These are phyloP conservation scores for Urosaurus nigricauda DNA, from an alignment of 2,797 vertebrate genomes.

Conservation along the genomic window DNA sequence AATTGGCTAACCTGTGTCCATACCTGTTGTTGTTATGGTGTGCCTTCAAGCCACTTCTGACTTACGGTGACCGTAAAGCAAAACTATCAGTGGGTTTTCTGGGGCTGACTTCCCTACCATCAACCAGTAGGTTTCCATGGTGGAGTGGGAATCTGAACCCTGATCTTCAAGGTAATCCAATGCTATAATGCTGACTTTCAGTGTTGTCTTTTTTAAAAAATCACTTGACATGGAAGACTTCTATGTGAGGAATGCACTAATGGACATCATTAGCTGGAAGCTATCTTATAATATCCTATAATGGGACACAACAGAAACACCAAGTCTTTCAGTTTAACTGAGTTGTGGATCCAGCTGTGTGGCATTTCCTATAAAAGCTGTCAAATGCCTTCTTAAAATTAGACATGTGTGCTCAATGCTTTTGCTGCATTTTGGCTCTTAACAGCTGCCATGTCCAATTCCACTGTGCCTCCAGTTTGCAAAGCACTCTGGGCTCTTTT, in stretches of 20 bases:
- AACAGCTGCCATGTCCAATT: slow-evolving; percentile 38
- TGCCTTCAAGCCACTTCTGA: too few species aligned
- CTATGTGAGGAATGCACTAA: background rate
- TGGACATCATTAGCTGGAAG: background rate
- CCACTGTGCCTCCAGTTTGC: slow-evolving; percentile 2
- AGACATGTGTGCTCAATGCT: background rate
- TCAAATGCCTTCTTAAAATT: slow-evolving; percentile 35
- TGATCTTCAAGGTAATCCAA: too few species aligned
- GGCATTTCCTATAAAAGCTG: background rate
- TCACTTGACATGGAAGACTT: background rate
- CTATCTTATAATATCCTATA: background rate
- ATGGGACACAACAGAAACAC: background rate
- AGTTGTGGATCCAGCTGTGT: slow-evolving; percentile 10
- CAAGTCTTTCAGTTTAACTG: background rate
- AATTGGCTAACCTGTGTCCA: background rate
- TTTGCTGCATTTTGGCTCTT: slow-evolving; percentile 13
- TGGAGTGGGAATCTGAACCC: too few species aligned
- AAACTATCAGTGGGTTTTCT: too few species aligned
- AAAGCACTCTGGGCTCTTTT: slow-evolving; percentile 17
- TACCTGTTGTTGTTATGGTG: too few species aligned
- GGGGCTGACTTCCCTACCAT: too few species aligned
- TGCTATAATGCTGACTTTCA: too few species aligned
- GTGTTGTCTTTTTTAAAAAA: background rate
- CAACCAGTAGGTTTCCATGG: too few species aligned
- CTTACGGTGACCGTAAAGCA: too few species aligned